Percentiles rank a stretch among this genome's conserved stretches.
phyloP scores from a whole-genome alignment of 2,888 invertebrate genomes.

The Drosophila fulvimacula region DNA sequence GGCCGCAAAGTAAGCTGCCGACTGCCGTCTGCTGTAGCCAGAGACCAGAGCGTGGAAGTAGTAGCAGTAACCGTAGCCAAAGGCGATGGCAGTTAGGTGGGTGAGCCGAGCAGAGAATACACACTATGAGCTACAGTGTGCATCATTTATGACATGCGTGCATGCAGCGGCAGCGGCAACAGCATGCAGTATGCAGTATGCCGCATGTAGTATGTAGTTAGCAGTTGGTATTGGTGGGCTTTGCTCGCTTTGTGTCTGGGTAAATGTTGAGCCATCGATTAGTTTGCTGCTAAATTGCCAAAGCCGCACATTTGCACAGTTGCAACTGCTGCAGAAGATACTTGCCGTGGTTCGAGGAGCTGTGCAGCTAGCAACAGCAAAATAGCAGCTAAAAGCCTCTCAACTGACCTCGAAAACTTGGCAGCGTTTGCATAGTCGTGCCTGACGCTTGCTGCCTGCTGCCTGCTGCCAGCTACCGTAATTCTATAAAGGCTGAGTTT shows the following conservation, averaged over 20 bases:
- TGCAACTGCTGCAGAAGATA: slow-evolving; percentile 10
- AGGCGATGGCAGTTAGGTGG: neutral
- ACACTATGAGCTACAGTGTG: slow-evolving; percentile 63
- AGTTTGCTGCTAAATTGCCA: slow-evolving; percentile 72
- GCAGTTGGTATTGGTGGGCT: slow-evolving; percentile 32
- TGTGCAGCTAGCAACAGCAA: slow-evolving; percentile 9
- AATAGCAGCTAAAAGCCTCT: slow-evolving; percentile 41
- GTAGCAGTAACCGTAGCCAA: slow-evolving; percentile 9
- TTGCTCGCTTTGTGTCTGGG: slow-evolving; percentile 73
- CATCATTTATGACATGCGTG: slow-evolving; percentile 73
- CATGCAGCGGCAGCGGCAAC: slow-evolving; percentile 12
- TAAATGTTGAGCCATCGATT: slow-evolving; percentile 78
- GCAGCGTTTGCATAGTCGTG: slow-evolving; percentile 53
- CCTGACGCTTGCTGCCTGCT: neutral
- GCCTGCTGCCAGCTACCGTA: no score
- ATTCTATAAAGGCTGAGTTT: slow-evolving; percentile 66
- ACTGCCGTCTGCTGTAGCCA: slow-evolving; percentile 7
- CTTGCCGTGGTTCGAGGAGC: slow-evolving; percentile 5
- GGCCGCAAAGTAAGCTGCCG: slow-evolving; percentile 68
- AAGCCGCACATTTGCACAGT: slow-evolving; percentile 70
- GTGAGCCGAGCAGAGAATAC: slow-evolving; percentile 21
- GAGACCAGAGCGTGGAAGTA: slow-evolving; percentile 2
- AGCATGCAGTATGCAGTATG: neutral
- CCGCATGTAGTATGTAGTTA: slow-evolving; percentile 11
- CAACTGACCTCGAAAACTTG: slow-evolving; percentile 60